These are phyloP conservation scores for Tolmerus cingulatus DNA, from an alignment of 2,888 invertebrate species.

Conservation along the genomic window DNA sequence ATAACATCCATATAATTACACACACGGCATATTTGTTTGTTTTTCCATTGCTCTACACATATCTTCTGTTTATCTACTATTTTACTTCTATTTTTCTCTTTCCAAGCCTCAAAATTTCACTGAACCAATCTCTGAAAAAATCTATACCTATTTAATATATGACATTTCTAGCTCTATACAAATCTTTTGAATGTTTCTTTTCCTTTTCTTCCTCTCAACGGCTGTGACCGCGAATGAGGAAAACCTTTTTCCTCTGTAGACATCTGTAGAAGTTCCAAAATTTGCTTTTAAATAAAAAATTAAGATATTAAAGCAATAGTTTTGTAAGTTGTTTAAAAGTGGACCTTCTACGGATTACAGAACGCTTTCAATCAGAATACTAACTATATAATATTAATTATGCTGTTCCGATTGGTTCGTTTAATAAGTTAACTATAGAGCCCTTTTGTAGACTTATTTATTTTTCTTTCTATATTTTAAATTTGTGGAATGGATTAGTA, in stretches of 20 bases:
- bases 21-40: constrained; percentile 53
- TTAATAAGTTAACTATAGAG: neutral
- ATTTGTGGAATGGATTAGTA: neutral
- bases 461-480: neutral
- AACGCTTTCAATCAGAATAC: neutral
- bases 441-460: neutral
- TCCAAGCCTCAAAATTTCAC: neutral
- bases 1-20: constrained; percentile 50
- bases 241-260: neutral
- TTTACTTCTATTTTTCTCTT: neutral
- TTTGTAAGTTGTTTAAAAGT: neutral
- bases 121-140: neutral
- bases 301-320: neutral
- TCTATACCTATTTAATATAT: neutral
- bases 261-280: neutral
- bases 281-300: neutral
- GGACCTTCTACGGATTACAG: neutral
- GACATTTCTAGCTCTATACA: neutral
- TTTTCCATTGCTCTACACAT: constrained; percentile 3
- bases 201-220: neutral
- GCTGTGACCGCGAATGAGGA: neutral
- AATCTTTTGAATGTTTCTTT: neutral
- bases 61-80: neutral
- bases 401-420: neutral
- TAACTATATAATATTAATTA: neutral